Evolutionary conservation across 2,113 vertebrate genomes (phyloP).

Genomic region (Oncorhynchus clarkii): DNA sequence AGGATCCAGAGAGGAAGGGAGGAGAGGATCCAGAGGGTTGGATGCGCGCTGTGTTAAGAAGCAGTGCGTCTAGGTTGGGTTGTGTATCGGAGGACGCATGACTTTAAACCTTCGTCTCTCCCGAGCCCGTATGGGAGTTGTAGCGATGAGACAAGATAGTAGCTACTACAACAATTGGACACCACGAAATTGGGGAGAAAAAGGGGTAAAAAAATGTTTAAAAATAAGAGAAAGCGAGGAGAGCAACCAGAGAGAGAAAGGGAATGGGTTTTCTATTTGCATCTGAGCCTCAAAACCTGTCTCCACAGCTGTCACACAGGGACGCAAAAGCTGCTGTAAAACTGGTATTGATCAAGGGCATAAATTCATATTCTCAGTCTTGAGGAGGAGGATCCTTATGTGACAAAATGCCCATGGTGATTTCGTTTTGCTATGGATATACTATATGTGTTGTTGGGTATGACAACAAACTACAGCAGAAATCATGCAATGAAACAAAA

Average conservation of each 20-base stretch:
- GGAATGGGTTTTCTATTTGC: constrained; percentile 52
- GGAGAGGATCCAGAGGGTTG: no score
- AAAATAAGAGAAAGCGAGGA: no score
- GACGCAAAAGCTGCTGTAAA: constrained; percentile 15
- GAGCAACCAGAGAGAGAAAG: not conserved
- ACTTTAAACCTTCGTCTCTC: no score
- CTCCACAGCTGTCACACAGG: constrained; percentile 43
- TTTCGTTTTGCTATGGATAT: constrained; percentile 28
- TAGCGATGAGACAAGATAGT: no score
- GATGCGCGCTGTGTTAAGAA: no score
- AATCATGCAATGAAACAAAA: constrained; percentile 34
- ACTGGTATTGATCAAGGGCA: constrained; percentile 58
- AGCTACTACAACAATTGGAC: no score
- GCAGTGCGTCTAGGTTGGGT: no score
- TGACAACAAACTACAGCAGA: not conserved
- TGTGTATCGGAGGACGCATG: no score
- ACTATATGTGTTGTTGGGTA: not conserved
- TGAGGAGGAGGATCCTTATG: not conserved
- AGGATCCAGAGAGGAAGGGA: no score
- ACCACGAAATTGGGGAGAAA: no score
- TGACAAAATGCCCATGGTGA: constrained; percentile 29
- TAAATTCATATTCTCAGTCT: constrained; percentile 43
- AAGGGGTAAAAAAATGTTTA: no score
- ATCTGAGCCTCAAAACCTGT: constrained; percentile 56
- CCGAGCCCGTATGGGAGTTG: no score